Evolutionary conservation across 2,888 invertebrate genomes (phyloP), one percentile per base, ranked within the genome.

Genomic region (Diogma glabrata): DNA sequence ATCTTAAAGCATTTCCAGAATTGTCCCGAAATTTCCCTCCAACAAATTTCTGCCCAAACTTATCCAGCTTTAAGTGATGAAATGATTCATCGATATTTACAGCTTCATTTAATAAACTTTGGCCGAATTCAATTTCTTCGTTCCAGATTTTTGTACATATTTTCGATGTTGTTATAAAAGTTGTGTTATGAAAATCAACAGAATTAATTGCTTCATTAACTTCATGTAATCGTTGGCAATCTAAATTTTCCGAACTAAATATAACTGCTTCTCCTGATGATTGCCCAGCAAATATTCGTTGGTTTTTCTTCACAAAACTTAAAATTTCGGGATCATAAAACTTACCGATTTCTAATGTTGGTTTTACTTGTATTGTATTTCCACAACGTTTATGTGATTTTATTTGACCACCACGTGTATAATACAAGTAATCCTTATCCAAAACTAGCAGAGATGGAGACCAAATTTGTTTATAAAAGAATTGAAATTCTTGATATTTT

Each of bases 361-460:
- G 60, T 36, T 64, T 60, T 56, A 65, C 60, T 56, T 64, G 61
- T 55, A 73, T 50, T 53, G 67, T 62, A 66, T 64, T 47, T 57
- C 59, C 57, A 58, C 66, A 20, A 2, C 69, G 61, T 12, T 56
- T 58, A 50, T 69, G 61, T 43, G 63, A 60, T 4, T 67, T 61
- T 22, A 69, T 54, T 51, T 63, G 65, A 19, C 60, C 58, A 4
- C 73, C 74, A 57, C 73, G 69, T 43, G 77, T 74, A 55, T 78
- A 69, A 71, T 78, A 80, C 1, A 81, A 57, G 24, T 60, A 60
- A 17, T 75, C 65, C 1, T 64, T 64, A 8, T 75, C 73, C 28
- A 81, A 58, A 47, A 71, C 65, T 8, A 81, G 57, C 69, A 75
- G 75, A 38, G 79, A 76, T 60, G 77, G 71, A 55, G 70, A 69